Evolutionary conservation across 1,140 invertebrate species (phyloP).

Genomic region (Elymnias hypermnestra): DNA sequence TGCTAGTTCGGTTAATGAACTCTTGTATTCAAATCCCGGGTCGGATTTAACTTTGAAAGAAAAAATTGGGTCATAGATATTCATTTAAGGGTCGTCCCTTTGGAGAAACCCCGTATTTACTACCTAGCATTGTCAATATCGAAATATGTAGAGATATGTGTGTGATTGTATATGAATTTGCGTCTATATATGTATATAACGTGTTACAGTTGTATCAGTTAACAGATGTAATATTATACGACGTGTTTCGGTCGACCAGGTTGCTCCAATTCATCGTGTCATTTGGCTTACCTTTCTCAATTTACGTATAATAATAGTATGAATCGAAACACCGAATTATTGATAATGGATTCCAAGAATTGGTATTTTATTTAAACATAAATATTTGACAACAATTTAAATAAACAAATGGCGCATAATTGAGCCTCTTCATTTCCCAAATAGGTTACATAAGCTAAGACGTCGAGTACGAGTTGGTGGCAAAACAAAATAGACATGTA

Average conservation of each 20-base stretch:
- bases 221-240: slow-evolving; percentile 57
- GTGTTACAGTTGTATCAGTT: slow-evolving; percentile 56
- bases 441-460: neutral
- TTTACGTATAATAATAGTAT: slow-evolving; percentile 46
- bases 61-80: no score
- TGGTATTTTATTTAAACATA: no score
- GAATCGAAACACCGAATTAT: slow-evolving; percentile 2
- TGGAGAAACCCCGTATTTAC: no score
- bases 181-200: slow-evolving; percentile 37
- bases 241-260: slow-evolving; percentile 59
- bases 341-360: no score
- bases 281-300: slow-evolving; percentile 71
- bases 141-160: no score
- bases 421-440: neutral
- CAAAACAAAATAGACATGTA: no score
- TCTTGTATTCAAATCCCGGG: no score
- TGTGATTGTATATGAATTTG: neutral
- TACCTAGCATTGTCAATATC: no score
- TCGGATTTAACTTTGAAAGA: no score
- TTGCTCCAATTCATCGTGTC: slow-evolving; percentile 67
- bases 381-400: no score
- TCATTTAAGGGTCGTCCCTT: no score
- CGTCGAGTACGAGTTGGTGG: slow-evolving; percentile 11
- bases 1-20: no score
- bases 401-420: neutral